Evolutionary conservation across 2,888 invertebrate species (phyloP), one percentile per base, ranked within the genome.

Genomic region (Drosophila lutescens): DNA sequence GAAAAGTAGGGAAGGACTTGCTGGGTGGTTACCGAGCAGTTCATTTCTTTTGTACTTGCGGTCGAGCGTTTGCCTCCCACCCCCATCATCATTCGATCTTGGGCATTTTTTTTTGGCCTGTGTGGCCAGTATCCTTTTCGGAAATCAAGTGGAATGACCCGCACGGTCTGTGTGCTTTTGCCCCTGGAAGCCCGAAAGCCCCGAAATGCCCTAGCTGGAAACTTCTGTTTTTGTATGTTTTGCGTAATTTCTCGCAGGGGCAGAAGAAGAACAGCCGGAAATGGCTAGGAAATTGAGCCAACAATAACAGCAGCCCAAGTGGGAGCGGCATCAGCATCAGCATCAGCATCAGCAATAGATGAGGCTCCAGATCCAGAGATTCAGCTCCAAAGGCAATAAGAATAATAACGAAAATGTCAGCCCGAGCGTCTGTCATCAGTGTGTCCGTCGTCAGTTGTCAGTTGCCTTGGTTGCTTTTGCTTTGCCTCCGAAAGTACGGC

Each of bases 71-170:
- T 62, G 56, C 63, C 49, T 15, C 41, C 61, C 20, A 20, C 20
- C 38, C 17, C 13, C 38, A 13, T 20, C 58, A 13, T 50, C 30
- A 66, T 76, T 75, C 76, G 74, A 74, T 74, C 57, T 63, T 47
- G 59, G 58, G 38, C 68, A 61, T 53, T 70, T 66, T 70, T 70
- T 66, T 43, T 30, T 57, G 30, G 17, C 36, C 30, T 62, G 60
- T 56, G 68, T 67, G 70, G 59, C 55, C 71, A 74, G 80, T 83
- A 81, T 83, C 87, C 85, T 85, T 85, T 89, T 79, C 78, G 86
- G 78, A 87, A 90, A 82, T 89, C 88, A 89, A 88, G 89, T 89
- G 89, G 87, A 89, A 89, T 89, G 89, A 89, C 89, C 89, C 81
- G 78, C 81, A 78, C 77, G 60, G 57, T 71, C 67, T 75, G 57